Evolutionary conservation across 2,113 vertebrate species (phyloP).

Genomic region (Clinocottus analis): DNA sequence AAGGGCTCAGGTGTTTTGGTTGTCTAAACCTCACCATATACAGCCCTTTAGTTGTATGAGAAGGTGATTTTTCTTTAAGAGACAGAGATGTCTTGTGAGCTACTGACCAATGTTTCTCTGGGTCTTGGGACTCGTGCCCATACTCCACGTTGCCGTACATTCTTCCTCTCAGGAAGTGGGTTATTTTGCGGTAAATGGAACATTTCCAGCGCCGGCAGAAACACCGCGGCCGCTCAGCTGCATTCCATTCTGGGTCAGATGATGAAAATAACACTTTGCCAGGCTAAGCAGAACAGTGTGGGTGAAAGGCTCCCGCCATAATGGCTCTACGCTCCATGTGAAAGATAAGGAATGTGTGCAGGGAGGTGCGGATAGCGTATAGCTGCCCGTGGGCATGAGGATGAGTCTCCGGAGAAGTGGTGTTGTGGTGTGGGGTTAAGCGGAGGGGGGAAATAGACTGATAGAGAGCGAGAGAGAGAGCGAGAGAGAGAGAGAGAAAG

Average conservation of each 20-base stretch:
- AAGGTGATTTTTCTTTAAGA: neutral
- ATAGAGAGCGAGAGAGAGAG: neutral
- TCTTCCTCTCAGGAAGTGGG: neutral
- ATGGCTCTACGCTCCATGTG: neutral
- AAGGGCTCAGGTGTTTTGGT: neutral
- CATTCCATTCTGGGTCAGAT: slow-evolving; percentile 13
- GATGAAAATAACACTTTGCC: neutral
- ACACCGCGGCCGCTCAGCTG: neutral
- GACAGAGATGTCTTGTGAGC: neutral
- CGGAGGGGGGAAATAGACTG: neutral
- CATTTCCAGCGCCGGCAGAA: slow-evolving; percentile 2
- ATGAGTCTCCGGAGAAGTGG: slow-evolving; percentile 16
- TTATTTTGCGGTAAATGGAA: slow-evolving; percentile 17
- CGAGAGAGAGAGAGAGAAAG: slow-evolving; percentile 43
- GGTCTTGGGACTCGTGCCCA: neutral
- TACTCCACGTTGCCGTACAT: neutral
- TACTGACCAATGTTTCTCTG: neutral
- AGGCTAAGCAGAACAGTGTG: neutral
- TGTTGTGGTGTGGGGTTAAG: slow-evolving; percentile 24
- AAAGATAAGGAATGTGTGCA: slow-evolving; percentile 2
- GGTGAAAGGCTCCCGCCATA: neutral
- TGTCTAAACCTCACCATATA: neutral
- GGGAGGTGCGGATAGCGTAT: neutral
- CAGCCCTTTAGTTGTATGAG: no score
- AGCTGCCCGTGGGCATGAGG: slow-evolving; percentile 11